Conservation (phyloP, 2,888 invertebrate species). For the Latheticus oryzae region DNA sequence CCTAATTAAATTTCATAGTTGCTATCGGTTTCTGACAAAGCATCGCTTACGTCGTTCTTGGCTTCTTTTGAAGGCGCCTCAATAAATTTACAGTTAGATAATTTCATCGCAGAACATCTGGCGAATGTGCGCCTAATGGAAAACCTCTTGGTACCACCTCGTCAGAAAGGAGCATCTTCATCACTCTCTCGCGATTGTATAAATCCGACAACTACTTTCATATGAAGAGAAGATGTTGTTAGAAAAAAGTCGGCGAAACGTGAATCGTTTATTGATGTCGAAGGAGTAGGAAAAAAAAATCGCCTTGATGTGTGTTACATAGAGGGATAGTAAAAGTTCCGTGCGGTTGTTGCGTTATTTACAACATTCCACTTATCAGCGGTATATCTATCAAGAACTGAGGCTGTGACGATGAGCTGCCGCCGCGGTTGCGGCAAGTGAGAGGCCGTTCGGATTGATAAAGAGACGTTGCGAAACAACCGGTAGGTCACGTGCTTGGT, state of each 20-base stretch:
- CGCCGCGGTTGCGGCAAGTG: slow-evolving; percentile 34
- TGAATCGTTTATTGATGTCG: slow-evolving; percentile 28
- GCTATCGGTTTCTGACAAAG: slow-evolving; percentile 14
- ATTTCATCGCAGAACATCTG: slow-evolving; percentile 43
- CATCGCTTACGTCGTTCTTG: no score
- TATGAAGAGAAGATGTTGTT: background rate
- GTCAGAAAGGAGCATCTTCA: slow-evolving; percentile 22
- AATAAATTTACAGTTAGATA: slow-evolving; percentile 50
- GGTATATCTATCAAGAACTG: slow-evolving; percentile 40
- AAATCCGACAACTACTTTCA: slow-evolving; percentile 36
- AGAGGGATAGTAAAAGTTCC: slow-evolving; percentile 37
- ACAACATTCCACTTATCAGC: slow-evolving; percentile 40
- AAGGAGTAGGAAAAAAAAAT: slow-evolving; percentile 18
- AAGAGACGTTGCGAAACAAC: slow-evolving; percentile 35
- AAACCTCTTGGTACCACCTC: slow-evolving; percentile 27
- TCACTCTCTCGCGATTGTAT: slow-evolving; percentile 24
- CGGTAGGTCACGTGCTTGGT: slow-evolving; percentile 37
- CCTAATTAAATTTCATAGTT: no score
- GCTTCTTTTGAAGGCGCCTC: slow-evolving; percentile 39
- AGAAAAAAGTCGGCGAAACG: slow-evolving; percentile 17
- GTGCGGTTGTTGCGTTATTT: slow-evolving; percentile 36
- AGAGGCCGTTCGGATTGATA: slow-evolving; percentile 35
- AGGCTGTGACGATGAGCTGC: slow-evolving; percentile 41
- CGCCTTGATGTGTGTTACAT: slow-evolving; percentile 26
- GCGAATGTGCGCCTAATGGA: slow-evolving; percentile 42